Percentiles rank a stretch among this genome's conserved stretches.
Evolutionary conservation across 1,140 invertebrate genomes (phyloP).

Genomic region (Meloidogyne hapla): DNA sequence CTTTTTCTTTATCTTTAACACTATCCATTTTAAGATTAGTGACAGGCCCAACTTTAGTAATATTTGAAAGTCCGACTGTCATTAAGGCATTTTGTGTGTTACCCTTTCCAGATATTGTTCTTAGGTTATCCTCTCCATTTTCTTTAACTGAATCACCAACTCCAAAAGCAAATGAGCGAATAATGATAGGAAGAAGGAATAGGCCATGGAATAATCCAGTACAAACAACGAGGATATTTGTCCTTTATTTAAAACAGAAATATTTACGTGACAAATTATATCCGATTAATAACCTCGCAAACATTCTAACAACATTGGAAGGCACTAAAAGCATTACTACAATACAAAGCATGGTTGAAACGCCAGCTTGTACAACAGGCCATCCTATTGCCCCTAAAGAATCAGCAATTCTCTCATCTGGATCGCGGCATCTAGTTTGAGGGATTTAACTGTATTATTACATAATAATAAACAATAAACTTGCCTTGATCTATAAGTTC

Average conservation of each 20-base stretch:
- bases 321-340: slow-evolving; percentile 60
- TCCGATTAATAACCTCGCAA: slow-evolving; percentile 35
- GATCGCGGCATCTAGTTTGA: slow-evolving; percentile 39
- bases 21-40: neutral
- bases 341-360: slow-evolving; percentile 58
- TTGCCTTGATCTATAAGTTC: slow-evolving; percentile 24
- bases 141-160: slow-evolving; percentile 10
- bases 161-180: slow-evolving; percentile 56
- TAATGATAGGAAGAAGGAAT: slow-evolving; percentile 60
- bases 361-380: slow-evolving; percentile 61
- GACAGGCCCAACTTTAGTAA: slow-evolving; percentile 1
- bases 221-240: slow-evolving; percentile 57
- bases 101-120: neutral
- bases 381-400: slow-evolving; percentile 63
- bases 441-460: too few species aligned
- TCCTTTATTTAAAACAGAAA: slow-evolving; percentile 41
- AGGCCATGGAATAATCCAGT: slow-evolving; percentile 63
- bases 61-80: neutral
- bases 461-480: neutral
- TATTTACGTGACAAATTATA: neutral
- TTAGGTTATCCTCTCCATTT: neutral
- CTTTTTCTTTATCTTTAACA: neutral
- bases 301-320: slow-evolving; percentile 62
- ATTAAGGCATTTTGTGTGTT: neutral
- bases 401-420: slow-evolving; percentile 58